Evolutionary conservation across 2,888 invertebrate genomes (phyloP).

Genomic region (Buathra laborator): DNA sequence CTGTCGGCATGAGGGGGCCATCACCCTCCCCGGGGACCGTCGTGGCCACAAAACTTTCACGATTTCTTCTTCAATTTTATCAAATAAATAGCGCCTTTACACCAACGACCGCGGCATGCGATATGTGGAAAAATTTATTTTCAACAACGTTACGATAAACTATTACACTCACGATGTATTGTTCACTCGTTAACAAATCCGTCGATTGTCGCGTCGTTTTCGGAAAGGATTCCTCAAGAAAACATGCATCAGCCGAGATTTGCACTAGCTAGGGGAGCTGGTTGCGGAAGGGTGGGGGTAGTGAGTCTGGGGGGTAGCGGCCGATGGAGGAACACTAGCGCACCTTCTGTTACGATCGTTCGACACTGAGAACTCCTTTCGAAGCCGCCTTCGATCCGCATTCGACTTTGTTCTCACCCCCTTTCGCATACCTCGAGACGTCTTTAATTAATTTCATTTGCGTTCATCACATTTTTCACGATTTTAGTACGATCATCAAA

Average conservation of each 20-base stretch:
- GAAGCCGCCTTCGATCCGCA: conserved; percentile 13
- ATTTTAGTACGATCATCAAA: not conserved
- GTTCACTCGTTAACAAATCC: conserved; percentile 70
- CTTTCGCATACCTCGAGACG: not conserved
- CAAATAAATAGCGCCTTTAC: conserved; percentile 60
- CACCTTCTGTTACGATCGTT: conserved; percentile 33
- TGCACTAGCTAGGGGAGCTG: conserved; percentile 83
- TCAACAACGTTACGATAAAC: conserved; percentile 36
- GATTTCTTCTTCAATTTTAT: conserved; percentile 48
- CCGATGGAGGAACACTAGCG: conserved; percentile 42
- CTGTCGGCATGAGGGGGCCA: conserved; percentile 81
- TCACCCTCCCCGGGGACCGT: conserved; percentile 81
- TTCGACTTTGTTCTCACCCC: conserved; percentile 22
- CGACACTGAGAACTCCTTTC: conserved; percentile 22
- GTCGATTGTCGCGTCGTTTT: conserved; percentile 80
- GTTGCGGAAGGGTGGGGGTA: conserved; percentile 54
- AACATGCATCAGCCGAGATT: conserved; percentile 84
- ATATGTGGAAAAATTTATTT: conserved; percentile 66
- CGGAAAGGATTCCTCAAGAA: conserved; percentile 83
- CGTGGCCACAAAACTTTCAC: conserved; percentile 78
- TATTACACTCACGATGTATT: conserved; percentile 75
- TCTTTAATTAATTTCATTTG: not conserved
- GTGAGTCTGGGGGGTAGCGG: conserved; percentile 52
- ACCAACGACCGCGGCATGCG: conserved; percentile 33
- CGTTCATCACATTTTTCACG: not conserved